Conservation (phyloP, 2,113 vertebrate genomes). For the Galeopterus variegatus region DNA sequence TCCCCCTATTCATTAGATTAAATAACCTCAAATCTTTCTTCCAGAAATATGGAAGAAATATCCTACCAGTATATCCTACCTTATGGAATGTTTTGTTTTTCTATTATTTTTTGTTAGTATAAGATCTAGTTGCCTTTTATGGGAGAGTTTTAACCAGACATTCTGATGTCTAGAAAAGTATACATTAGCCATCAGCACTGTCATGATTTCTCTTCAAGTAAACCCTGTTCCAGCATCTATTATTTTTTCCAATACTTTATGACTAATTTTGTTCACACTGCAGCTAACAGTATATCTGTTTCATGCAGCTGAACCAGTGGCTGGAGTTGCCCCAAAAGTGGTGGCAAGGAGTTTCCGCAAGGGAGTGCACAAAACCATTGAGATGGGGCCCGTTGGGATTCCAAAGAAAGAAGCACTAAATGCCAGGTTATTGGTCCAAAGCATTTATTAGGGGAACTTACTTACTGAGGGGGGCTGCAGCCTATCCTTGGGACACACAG, state of each 20-base stretch:
- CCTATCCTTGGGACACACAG: not conserved
- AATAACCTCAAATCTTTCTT: conserved; percentile 7
- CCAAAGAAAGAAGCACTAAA: not conserved
- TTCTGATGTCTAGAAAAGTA: conserved; percentile 34
- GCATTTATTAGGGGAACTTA: not conserved
- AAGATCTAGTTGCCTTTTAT: not conserved
- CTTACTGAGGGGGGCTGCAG: not conserved
- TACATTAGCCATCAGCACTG: not conserved
- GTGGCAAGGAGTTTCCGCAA: not conserved
- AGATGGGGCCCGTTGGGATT: not conserved
- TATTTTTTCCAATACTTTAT: not conserved
- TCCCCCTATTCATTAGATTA: not conserved
- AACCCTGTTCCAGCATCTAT: not conserved
- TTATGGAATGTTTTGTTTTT: not conserved
- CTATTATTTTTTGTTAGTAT: not conserved
- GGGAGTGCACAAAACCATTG: not conserved
- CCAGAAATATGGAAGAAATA: conserved; percentile 30
- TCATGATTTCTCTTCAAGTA: not conserved
- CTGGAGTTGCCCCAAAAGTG: not conserved
- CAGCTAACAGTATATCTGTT: conserved; percentile 10
- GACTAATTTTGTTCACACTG: not conserved
- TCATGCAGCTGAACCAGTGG: not conserved
- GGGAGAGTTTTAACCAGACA: not conserved
- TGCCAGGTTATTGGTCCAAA: not conserved
- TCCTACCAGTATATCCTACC: not conserved